Conservation (phyloP, 2,888 invertebrate species). For the Seladonia tumulorum region DNA sequence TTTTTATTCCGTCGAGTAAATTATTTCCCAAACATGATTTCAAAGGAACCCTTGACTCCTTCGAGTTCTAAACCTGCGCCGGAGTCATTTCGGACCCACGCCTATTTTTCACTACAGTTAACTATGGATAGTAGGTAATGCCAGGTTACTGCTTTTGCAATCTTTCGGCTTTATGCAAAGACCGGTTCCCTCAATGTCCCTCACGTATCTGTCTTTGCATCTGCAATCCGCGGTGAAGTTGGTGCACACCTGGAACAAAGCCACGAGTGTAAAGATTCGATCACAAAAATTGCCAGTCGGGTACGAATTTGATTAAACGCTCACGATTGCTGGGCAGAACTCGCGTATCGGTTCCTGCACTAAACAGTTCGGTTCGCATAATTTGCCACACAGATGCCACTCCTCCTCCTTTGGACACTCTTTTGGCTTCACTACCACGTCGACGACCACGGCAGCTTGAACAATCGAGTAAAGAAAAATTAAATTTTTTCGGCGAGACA, state of each 20-base stretch:
- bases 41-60: background rate
- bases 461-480: background rate
- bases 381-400: background rate
- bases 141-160: background rate
- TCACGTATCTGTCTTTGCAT: background rate
- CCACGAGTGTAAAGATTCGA: background rate
- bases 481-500: background rate
- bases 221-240: background rate
- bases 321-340: fast-evolving
- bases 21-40: background rate
- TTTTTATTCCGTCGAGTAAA: background rate
- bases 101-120: no score
- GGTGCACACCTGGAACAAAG: background rate
- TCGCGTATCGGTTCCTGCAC: fast-evolving
- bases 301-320: background rate
- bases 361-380: background rate
- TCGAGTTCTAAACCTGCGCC: no score
- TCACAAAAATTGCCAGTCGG: background rate
- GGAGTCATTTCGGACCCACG: no score
- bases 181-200: fast-evolving
- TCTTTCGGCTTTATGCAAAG: fast-evolving
- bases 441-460: background rate
- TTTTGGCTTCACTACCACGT: fast-evolving
- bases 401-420: background rate
- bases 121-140: no score